These are phyloP conservation scores for Lepus oiostolus DNA, from an alignment of 2,797 vertebrate species.

Conservation along the genomic window DNA sequence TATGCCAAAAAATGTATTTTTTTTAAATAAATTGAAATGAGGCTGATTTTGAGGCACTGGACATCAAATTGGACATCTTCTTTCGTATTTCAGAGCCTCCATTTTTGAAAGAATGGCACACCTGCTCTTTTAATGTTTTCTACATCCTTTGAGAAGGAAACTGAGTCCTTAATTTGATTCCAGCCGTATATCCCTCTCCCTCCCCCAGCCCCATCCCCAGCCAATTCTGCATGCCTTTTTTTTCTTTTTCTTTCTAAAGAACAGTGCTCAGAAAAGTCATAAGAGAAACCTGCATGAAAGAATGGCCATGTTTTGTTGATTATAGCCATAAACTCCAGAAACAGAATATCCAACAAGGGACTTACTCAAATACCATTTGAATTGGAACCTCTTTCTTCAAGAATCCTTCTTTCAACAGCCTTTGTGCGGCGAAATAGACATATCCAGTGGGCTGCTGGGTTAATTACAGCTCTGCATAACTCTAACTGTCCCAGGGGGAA, in stretches of 20 bases:
- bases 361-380: constrained; percentile 81
- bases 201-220: neutral
- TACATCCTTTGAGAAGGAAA: constrained; percentile 59
- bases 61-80: neutral
- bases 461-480: constrained; percentile 85
- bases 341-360: constrained; percentile 81
- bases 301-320: constrained; percentile 83
- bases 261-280: constrained; percentile 67
- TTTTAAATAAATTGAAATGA: neutral
- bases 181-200: neutral
- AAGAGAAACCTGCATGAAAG: constrained; percentile 76
- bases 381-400: constrained; percentile 81
- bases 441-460: constrained; percentile 83
- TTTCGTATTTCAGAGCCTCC: neutral
- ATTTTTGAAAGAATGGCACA: neutral
- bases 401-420: constrained; percentile 84
- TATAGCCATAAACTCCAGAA: constrained; percentile 81
- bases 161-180: constrained; percentile 59
- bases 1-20: neutral
- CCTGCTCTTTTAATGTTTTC: constrained; percentile 50
- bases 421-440: constrained; percentile 82
- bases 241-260: constrained; percentile 66
- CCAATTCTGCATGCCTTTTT: constrained; percentile 16
- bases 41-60: neutral
- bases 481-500: constrained; percentile 77